Evolutionary conservation across 1,140 invertebrate genomes (phyloP), one percentile per base, ranked within the genome.

Genomic region (Charaxes varanes): DNA sequence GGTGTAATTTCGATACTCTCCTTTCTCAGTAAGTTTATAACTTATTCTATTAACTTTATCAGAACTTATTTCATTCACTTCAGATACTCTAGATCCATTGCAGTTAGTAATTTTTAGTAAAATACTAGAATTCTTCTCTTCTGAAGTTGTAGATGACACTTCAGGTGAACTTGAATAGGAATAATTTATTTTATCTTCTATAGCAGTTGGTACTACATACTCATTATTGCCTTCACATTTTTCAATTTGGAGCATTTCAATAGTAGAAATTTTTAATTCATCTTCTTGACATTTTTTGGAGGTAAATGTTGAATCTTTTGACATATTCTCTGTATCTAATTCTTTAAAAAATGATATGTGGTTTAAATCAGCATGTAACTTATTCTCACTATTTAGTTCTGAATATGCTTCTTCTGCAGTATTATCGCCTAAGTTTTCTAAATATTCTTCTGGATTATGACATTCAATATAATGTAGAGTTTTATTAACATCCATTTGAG

Each of bases 131-230:
- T 45, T 64, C 49, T 59, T 78, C 37, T 82, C 74, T 58, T 82
- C 78, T 6, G 68, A 62, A 8, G 78, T 82, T n/a, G 78, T 82
- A 11, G 78, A 82, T n/a, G 78, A 76, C n/a, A 82, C 78, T 68
- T 82, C 78, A 4, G 78, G 74, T 3, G 74, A 82, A 43, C 65
- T 81, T 19, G 41, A 53, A 49, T 54, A 65, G 21, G 57, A 47
- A 34, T 47, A 41, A 13, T 19, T 34, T n/a, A 24, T 24, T 5
- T 18, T 14, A 10, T 51, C 46, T 40, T 53, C 53, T 13, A 56
- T 41, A 7, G 27, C 47, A 41, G 58, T 60, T 12, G 47, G 37
- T 37, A 60, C 53, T 7, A 55, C 28, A 48, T 59, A 44, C 48
- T 66, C 68, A 24, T 56, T 37, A 46, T 47, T 67, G 3, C 59